phyloP scores from a whole-genome alignment of 2,888 invertebrate genomes.

The Drosophila lutescens region DNA sequence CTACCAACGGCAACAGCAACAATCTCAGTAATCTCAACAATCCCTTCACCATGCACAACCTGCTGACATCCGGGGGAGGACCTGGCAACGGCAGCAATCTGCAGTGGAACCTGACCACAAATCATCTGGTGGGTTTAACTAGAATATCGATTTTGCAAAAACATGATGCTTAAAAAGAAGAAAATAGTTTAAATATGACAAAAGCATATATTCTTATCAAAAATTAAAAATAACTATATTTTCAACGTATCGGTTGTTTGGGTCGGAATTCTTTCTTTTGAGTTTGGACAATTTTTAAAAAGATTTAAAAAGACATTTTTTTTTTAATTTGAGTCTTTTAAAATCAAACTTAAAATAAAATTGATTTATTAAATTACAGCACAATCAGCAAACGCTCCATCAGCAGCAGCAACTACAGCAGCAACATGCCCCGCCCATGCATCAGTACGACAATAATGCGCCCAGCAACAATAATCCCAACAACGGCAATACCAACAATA shows the following conservation, averaged over 20 bases:
- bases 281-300: too few species aligned
- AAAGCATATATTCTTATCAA: too few species aligned
- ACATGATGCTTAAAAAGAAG: not conserved
- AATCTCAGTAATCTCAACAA: slow-evolving; percentile 78
- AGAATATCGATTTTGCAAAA: too few species aligned
- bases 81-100: slow-evolving; percentile 47
- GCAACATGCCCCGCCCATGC: slow-evolving; percentile 63
- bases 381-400: slow-evolving; percentile 65
- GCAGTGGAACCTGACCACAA: slow-evolving; percentile 77
- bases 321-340: too few species aligned
- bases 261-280: too few species aligned
- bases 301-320: too few species aligned
- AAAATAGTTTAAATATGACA: not conserved
- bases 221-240: too few species aligned
- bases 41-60: slow-evolving; percentile 74
- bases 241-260: too few species aligned
- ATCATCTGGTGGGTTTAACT: slow-evolving; percentile 58
- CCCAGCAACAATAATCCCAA: slow-evolving; percentile 35
- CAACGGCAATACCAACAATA: slow-evolving; percentile 25
- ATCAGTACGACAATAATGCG: slow-evolving; percentile 58
- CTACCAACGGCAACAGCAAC: slow-evolving; percentile 55
- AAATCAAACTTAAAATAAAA: not conserved
- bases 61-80: slow-evolving; percentile 62
- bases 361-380: slow-evolving; percentile 39
- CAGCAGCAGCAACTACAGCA: slow-evolving; percentile 67